Conservation (phyloP, 1,140 invertebrate species). For the Centruroides sculpturatus region DNA sequence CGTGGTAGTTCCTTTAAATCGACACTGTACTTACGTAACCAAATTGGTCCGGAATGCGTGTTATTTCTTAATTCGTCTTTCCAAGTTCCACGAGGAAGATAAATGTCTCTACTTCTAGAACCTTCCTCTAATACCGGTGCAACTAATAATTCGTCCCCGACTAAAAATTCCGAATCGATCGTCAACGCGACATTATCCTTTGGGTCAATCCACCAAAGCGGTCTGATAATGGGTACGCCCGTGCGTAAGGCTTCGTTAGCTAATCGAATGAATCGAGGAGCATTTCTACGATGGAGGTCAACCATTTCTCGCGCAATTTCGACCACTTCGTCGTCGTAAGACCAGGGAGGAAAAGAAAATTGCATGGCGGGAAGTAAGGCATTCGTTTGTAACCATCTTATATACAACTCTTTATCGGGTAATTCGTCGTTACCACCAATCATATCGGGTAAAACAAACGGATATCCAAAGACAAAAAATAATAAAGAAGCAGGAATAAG, state of each 20-base stretch:
- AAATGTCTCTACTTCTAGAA: constrained; percentile 49
- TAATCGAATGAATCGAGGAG: constrained; percentile 38
- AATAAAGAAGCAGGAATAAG: constrained; percentile 63
- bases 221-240: constrained; percentile 26
- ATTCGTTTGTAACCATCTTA: constrained; percentile 77
- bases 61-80: constrained; percentile 28
- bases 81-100: constrained; percentile 57
- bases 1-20: constrained; percentile 47
- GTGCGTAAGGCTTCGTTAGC: constrained; percentile 21
- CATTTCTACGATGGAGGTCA: constrained; percentile 48
- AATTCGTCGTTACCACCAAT: constrained; percentile 67
- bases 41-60: constrained; percentile 40
- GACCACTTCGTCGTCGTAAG: constrained; percentile 53
- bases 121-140: constrained; percentile 61
- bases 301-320: constrained; percentile 49
- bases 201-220: constrained; percentile 33
- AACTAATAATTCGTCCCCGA: constrained; percentile 69
- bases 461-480: constrained; percentile 55
- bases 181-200: constrained; percentile 23
- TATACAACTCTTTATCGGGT: constrained; percentile 59
- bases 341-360: constrained; percentile 77
- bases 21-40: constrained; percentile 48
- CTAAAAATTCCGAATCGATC: constrained; percentile 45
- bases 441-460: constrained; percentile 76
- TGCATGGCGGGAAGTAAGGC: constrained; percentile 75